These are phyloP conservation scores for Odontomachus brunneus DNA, from an alignment of 1,140 invertebrate species.

Conservation along the genomic window DNA sequence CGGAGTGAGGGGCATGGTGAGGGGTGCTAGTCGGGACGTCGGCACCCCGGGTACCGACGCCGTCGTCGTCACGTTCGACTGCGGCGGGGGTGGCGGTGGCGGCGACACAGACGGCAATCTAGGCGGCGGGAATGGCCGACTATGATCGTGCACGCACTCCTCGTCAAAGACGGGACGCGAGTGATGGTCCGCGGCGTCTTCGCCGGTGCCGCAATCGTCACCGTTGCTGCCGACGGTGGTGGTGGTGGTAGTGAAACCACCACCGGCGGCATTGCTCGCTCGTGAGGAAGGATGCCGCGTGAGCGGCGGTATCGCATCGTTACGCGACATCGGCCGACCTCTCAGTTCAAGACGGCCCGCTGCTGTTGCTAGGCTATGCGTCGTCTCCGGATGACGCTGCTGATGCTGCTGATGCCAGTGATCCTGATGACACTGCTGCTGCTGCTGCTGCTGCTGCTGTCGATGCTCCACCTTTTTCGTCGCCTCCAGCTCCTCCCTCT, in stretches of 20 bases:
- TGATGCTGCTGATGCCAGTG: constrained; percentile 28
- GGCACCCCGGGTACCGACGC: constrained; percentile 68
- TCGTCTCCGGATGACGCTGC: constrained; percentile 64
- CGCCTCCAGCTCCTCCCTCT: constrained; percentile 71
- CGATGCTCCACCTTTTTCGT: constrained; percentile 73
- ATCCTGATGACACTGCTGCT: constrained; percentile 56
- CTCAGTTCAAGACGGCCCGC: constrained; percentile 78
- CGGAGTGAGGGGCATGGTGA: constrained; percentile 81
- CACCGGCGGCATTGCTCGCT: not conserved
- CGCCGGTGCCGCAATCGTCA: constrained; percentile 18
- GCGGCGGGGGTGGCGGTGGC: constrained; percentile 78
- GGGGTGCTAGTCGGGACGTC: constrained; percentile 72
- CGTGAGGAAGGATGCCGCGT: constrained; percentile 82
- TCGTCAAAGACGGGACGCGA: constrained; percentile 66
- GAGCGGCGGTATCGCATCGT: constrained; percentile 79
- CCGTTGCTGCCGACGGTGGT: not conserved
- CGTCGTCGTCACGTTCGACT: constrained; percentile 76
- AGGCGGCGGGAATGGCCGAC: constrained; percentile 82
- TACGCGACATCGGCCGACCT: constrained; percentile 81
- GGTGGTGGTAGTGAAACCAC: not conserved
- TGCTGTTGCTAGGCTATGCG: constrained; percentile 60
- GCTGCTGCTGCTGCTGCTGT: constrained; percentile 34
- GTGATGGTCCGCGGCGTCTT: constrained; percentile 48
- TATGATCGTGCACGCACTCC: constrained; percentile 80
- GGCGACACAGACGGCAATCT: constrained; percentile 75